Conservation (phyloP, 2,113 vertebrate genomes). For the Apus apus region DNA sequence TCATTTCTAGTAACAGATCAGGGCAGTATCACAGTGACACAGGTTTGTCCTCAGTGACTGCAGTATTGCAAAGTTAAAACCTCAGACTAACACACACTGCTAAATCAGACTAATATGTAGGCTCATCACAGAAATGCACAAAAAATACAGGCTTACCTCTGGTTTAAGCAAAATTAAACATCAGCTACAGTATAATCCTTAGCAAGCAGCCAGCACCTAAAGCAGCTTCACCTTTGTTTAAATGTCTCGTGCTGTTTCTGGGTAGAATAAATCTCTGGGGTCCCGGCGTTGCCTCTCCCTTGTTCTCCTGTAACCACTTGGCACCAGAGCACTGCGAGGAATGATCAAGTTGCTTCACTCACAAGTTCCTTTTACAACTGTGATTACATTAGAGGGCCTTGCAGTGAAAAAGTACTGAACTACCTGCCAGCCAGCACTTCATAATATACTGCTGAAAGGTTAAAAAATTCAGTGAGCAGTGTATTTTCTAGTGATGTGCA, state of each 20-base stretch:
- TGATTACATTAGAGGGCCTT: slow-evolving; percentile 58
- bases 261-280: slow-evolving; percentile 29
- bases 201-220: not conserved
- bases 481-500: not conserved
- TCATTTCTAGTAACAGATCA: not conserved
- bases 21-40: not conserved
- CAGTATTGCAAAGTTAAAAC: not conserved
- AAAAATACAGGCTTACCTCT: slow-evolving; percentile 69
- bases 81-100: not conserved
- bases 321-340: slow-evolving; percentile 16
- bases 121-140: not conserved
- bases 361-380: slow-evolving; percentile 54
- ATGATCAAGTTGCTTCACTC: slow-evolving; percentile 65
- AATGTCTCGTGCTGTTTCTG: slow-evolving; percentile 20
- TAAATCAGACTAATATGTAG: not conserved
- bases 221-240: slow-evolving; percentile 52
- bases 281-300: slow-evolving; percentile 17
- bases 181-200: slow-evolving; percentile 2
- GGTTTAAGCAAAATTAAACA: slow-evolving; percentile 57
- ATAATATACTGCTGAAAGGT: slow-evolving; percentile 5
- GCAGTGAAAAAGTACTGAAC: slow-evolving; percentile 15
- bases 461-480: slow-evolving; percentile 5
- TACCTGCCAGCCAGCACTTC: slow-evolving; percentile 41
- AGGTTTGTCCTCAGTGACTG: not conserved
- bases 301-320: slow-evolving; percentile 25